Base-by-base conservation (phyloP, 2,797 vertebrate species). In the Eutrigla gurnardus region DNA sequence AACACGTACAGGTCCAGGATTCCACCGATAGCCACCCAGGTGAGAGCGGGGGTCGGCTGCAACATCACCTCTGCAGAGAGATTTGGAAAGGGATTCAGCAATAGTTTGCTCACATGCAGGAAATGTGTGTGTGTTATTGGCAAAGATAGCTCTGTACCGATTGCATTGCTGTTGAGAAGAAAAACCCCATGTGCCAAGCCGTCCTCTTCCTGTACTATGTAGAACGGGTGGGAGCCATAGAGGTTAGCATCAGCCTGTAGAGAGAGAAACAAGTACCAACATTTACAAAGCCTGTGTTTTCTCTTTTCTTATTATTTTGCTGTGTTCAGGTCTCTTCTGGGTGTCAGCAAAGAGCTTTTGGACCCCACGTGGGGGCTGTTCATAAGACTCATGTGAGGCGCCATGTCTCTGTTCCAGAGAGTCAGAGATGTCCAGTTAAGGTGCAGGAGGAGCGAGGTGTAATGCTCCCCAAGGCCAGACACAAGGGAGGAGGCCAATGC, bases 181-280 rank as follows among this genome's bases (percentile, higher is more conserved):
- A 99, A 99, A 71, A 97, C 96, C 0, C 98, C 98, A 0, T 99
- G 96, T 14, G 97, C 96, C 1, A 70, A 89, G 3, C 97, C 96
- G 0, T 93, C 94, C 0, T 94, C 94, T 90, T 99, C 98, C 91
- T 99, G 94, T 9, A 86, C 95, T 69, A 99, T 82, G 89, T 97
- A 98, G 94, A 99, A 98, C 1, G 98, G 97, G 77, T 99, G 97
- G 35, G 98, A 97, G 53, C 98, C 97, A 0, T 99, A 99, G 10
- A 99, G 95, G 86, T 99, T 99, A 70, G 85, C 88, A n/a, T 91
- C 80, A 12, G 92, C 94, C 98, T 99, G 89, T 40, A 73, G 32
- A 82, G 17, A 77, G 37, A 72, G 17, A 47, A 25, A 54, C 70
- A 46, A 2, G 17, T 4, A 4, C 55, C 25, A 45, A 32, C 15